These are phyloP conservation scores for Eupsilia transversa DNA, from an alignment of 2,888 invertebrate genomes.

Conservation along the genomic window DNA sequence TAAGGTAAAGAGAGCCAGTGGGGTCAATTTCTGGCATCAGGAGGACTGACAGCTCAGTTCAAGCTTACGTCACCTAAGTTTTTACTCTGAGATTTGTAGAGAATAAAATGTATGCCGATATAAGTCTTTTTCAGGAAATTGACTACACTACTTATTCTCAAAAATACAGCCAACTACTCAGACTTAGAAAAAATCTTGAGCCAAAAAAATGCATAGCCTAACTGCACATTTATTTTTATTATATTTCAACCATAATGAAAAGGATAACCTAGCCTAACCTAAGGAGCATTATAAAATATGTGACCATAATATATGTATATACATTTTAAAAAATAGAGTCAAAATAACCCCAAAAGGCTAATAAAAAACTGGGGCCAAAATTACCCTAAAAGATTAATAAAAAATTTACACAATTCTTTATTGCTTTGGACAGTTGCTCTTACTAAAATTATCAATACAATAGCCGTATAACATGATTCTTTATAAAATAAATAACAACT, in stretches of 20 bases:
- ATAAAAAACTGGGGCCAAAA: neutral
- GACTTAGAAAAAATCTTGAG: neutral
- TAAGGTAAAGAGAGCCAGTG: neutral
- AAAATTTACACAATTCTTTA: constrained; percentile 13
- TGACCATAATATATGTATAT: neutral
- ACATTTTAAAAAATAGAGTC: neutral
- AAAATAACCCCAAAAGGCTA: neutral
- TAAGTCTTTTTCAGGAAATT: neutral
- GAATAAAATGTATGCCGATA: no score
- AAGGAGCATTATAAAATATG: neutral
- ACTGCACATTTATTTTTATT: neutral
- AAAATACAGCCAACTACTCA: neutral
- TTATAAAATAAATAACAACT: constrained; percentile 49
- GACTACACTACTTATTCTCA: neutral
- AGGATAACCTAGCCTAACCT: no score
- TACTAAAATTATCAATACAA: constrained; percentile 39
- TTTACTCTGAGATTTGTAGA: neutral
- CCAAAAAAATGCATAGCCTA: neutral
- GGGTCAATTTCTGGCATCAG: neutral
- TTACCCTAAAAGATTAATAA: neutral
- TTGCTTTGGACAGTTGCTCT: constrained; percentile 48
- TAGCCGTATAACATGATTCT: constrained; percentile 27
- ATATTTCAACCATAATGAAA: neutral
- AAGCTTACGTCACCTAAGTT: neutral
- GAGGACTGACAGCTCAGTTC: neutral